Conservation (phyloP, 2,797 vertebrate genomes). For the Pipistrellus nathusii region DNA sequence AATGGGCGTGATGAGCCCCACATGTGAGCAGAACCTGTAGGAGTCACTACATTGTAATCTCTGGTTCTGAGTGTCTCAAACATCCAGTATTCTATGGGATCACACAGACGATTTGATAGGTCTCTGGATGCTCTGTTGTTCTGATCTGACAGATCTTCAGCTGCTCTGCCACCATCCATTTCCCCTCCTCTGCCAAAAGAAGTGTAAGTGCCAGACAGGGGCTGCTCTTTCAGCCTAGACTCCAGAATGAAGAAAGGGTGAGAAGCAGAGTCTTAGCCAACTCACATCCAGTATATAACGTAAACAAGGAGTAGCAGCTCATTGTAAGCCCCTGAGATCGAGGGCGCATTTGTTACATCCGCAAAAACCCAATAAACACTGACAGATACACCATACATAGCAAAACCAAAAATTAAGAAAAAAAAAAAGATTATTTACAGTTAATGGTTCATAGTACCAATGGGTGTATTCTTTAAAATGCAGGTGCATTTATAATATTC, state of each 20-base stretch:
- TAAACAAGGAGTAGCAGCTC: not conserved
- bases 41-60: not conserved
- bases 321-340: not conserved
- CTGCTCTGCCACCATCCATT: not conserved
- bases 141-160: not conserved
- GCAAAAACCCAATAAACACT: constrained; percentile 31
- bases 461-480: not conserved
- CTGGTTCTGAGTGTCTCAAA: not conserved
- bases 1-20: not conserved
- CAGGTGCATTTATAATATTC: not conserved
- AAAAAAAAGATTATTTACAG: not conserved
- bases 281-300: not conserved
- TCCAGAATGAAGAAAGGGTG: not conserved
- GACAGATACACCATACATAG: not conserved
- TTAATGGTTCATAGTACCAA: not conserved
- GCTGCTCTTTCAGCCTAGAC: not conserved
- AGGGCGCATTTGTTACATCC: not conserved
- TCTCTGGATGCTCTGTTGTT: not conserved
- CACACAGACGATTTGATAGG: not conserved
- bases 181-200: not conserved
- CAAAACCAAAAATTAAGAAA: not conserved
- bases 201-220: not conserved
- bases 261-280: not conserved
- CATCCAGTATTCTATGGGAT: not conserved
- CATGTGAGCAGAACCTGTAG: not conserved